Evolutionary conservation across 2,797 vertebrate species (phyloP).

Genomic region (Myripristis jacobus): DNA sequence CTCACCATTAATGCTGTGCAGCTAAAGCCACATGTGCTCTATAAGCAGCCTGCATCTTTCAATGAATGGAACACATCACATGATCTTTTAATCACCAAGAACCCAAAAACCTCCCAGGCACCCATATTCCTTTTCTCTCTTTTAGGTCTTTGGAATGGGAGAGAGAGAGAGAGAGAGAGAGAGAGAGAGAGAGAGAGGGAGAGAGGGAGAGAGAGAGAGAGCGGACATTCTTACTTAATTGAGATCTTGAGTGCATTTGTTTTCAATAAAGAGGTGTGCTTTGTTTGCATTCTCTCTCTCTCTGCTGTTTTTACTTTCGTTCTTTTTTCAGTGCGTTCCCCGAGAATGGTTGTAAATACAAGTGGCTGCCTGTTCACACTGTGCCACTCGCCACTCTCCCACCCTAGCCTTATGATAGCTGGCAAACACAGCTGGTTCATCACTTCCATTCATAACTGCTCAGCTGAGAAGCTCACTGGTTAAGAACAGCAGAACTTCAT

Average conservation of each 20-base stretch:
- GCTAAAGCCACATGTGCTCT: slow-evolving; percentile 7
- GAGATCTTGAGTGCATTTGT: slow-evolving; percentile 68
- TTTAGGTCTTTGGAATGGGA: background rate
- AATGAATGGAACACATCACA: slow-evolving; percentile 38
- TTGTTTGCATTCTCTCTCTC: slow-evolving; percentile 63
- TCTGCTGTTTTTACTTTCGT: slow-evolving; percentile 17
- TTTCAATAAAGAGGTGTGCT: slow-evolving; percentile 74
- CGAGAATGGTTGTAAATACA: slow-evolving; percentile 35
- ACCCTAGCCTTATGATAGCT: slow-evolving; percentile 8
- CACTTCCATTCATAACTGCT: slow-evolving; percentile 41
- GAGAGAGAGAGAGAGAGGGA: slow-evolving; percentile 26
- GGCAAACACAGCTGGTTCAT: slow-evolving; percentile 26
- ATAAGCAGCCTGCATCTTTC: slow-evolving; percentile 14
- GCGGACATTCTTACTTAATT: slow-evolving; percentile 69
- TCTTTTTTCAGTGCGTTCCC: slow-evolving; percentile 29
- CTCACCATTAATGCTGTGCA: background rate
- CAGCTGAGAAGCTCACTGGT: slow-evolving; percentile 3
- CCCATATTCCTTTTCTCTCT: slow-evolving; percentile 1
- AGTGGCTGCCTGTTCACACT: slow-evolving; percentile 15
- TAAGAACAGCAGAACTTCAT: slow-evolving; percentile 9
- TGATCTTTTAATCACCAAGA: slow-evolving; percentile 43
- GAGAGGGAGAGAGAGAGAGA: slow-evolving; percentile 20
- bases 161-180: slow-evolving; percentile 10
- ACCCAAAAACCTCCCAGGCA: slow-evolving; percentile 18
- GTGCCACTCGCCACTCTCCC: slow-evolving; percentile 8